These are phyloP conservation scores for Pristis pectinata DNA, from an alignment of 2,797 vertebrate species.

Conservation along the genomic window DNA sequence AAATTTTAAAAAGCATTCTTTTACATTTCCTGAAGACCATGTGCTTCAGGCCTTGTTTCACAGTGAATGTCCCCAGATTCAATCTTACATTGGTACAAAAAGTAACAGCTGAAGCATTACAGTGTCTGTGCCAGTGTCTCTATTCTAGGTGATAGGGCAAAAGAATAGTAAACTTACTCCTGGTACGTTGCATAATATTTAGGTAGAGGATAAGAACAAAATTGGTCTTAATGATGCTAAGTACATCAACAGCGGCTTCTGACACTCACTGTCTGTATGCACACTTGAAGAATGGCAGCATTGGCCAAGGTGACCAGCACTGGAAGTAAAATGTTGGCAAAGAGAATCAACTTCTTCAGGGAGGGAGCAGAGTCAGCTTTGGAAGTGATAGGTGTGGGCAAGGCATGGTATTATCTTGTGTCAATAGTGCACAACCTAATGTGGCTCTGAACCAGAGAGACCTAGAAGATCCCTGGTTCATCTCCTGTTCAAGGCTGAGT, in stretches of 20 bases:
- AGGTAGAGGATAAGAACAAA: not conserved
- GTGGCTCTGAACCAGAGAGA: not conserved
- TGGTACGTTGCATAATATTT: not conserved
- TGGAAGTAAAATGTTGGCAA: not conserved
- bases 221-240: not conserved
- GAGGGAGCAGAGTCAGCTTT: not conserved
- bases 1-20: not conserved
- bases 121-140: not conserved
- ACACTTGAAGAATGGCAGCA: too few species aligned
- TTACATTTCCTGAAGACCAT: not conserved
- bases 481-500: not conserved
- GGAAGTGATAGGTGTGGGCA: not conserved
- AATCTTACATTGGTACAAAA: not conserved
- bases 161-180: not conserved
- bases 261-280: too few species aligned
- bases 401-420: not conserved
- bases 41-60: not conserved
- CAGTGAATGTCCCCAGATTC: not conserved
- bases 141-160: not conserved
- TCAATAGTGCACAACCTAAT: not conserved
- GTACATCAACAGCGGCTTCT: not conserved
- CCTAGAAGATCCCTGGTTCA: too few species aligned
- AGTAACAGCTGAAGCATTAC: not conserved
- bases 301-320: not conserved
- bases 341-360: not conserved